Evolutionary conservation across 2,888 invertebrate species (phyloP), one percentile per base, ranked within the genome.

Genomic region (Lumbricus terrestris): DNA sequence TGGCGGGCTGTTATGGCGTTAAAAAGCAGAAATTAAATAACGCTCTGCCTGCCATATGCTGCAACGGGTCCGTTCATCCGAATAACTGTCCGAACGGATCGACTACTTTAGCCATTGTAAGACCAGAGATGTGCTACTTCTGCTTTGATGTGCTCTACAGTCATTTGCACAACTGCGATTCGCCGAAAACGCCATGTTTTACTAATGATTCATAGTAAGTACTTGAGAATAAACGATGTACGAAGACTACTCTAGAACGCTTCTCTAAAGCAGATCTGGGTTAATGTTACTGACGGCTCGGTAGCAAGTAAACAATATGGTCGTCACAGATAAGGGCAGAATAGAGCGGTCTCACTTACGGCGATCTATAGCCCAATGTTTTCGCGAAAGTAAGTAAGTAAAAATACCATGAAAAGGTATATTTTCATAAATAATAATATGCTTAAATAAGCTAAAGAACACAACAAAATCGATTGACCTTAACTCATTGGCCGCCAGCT

Each of bases 141-240:
- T 99, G 99, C 96, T 99, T 99, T 96, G 99, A 99, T 96, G 98
- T 99, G 93, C 97, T 99, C 93, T 97, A 98, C 95, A 97, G 97
- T 95, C 98, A 98, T 96, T 96, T 99, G 94, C 97, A 98, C 96
- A 97, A 97, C 95, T 96, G 97, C 95, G 98, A 98, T 93, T 97
- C 97, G 93, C 99, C 99, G 93, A 97, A 97, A 95, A 96, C 93
- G 90, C 98, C 94, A 96, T 96, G 95, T 91, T 99, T 99, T 95
- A 97, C 97, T 94, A 98, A 98, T 95, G 98, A 98, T 47, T 37
- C 92, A 37, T 92, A 89, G 92, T 92, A 85, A 90, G 91, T 92
- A 42, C 34, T 85, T 69, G n/a, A n/a, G 69, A 69, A 69, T 69
- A 69, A 69, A n/a, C 47, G 20, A 20, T n/a, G 29, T 5, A 29